Base-by-base conservation (phyloP, 2,113 vertebrate genomes). In the Dipodomys spectabilis region DNA sequence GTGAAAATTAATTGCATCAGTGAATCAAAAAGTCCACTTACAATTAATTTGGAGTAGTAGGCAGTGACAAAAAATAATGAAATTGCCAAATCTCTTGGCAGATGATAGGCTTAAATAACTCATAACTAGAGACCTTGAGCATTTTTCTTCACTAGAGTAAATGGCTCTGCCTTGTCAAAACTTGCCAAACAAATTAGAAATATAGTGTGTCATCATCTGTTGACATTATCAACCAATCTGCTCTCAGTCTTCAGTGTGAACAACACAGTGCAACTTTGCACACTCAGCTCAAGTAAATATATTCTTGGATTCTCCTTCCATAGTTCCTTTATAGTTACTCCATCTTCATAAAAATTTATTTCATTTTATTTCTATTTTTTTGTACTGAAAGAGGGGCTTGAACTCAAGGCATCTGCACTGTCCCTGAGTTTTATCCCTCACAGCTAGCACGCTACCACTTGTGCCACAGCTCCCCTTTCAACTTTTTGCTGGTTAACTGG, bases 71-170 rank as follows among this genome's bases (percentile, higher is more conserved):
- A 85, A 57, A 96, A 79, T 86, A 92, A 94, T 83, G 62, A 94
- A 79, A 49, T 82, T 88, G 62, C 32, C 73, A 86, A 91, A 72
- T 94, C 80, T 79, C 83, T 81, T 83, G 73, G 73, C n/a, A 92
- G 88, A 96, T 88, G 25, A 73, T 2, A 77, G 60, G 30, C 44
- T 95, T 88, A 94, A 80, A 89, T 80, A 86, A 68, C 15, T 44
- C 53, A 30, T 79, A 88, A 91, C 92, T 82, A 68, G 13, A 91
- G 53, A 87, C 6, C 28, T 64, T 35, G 87, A 44, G 22, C 67
- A 86, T 91, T 95, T 94, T 73, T 92, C 27, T 85, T 89, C 88
- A 77, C 32, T 6, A 94, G 60, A 93, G 93, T 86, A 96, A 97
- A 87, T 82, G 28, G 80, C 23, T 92, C 6, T 81, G 35, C 44